These are phyloP conservation scores for Mizuhopecten yessoensis DNA, from an alignment of 1,140 invertebrate species.

Conservation along the genomic window DNA sequence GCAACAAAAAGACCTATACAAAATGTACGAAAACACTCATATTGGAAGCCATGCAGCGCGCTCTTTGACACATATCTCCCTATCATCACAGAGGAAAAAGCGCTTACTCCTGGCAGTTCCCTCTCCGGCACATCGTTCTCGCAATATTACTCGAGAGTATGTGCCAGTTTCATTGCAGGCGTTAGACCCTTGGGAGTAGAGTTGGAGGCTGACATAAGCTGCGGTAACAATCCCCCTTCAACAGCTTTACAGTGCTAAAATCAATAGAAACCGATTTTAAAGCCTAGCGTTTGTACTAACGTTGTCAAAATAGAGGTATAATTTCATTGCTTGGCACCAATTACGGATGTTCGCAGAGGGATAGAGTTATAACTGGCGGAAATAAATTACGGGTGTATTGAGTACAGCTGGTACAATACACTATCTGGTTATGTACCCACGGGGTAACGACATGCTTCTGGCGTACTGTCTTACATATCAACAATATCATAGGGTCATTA, in stretches of 20 bases:
- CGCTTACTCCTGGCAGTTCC: no score
- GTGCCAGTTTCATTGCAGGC: background rate
- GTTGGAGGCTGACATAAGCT: background rate
- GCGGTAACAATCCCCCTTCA: background rate
- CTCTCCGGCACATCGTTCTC: background rate
- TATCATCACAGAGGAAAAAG: no score
- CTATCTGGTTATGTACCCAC: no score
- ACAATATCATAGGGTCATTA: no score
- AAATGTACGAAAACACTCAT: no score
- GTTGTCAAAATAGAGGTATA: slow-evolving; percentile 22
- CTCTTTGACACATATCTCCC: no score
- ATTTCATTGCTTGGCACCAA: slow-evolving; percentile 1
- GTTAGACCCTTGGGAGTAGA: background rate
- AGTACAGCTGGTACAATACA: no score
- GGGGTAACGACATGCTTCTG: no score
- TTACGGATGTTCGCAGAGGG: background rate
- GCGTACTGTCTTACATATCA: no score
- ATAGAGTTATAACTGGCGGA: background rate
- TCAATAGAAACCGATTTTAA: background rate
- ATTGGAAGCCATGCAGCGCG: no score
- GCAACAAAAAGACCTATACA: no score
- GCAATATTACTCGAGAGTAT: background rate
- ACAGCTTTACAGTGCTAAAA: background rate
- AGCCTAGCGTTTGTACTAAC: background rate
- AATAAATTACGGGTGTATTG: background rate